These are phyloP conservation scores for Ciconia boyciana DNA, from an alignment of 2,113 vertebrate species.

Conservation along the genomic window DNA sequence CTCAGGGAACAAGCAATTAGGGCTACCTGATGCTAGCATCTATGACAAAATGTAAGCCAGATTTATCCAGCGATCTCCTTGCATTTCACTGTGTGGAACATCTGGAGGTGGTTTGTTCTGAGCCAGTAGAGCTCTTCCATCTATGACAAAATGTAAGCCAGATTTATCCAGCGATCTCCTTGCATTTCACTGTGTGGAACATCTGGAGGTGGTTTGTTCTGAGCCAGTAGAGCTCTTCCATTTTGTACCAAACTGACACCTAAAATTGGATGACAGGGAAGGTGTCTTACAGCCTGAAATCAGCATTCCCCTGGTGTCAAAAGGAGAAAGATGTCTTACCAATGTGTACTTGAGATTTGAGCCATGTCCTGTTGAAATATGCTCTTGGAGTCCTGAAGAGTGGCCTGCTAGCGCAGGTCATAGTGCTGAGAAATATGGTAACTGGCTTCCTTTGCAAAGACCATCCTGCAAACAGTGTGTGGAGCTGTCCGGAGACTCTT, in stretches of 20 bases:
- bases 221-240: background rate
- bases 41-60: background rate
- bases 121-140: background rate
- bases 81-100: background rate
- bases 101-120: background rate
- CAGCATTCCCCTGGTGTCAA: background rate
- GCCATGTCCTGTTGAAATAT: background rate
- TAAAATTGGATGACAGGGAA: background rate
- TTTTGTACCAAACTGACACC: background rate
- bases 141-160: no score
- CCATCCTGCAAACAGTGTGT: no score
- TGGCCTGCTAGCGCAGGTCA: background rate
- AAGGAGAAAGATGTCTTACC: background rate
- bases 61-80: background rate
- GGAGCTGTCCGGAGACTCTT: background rate
- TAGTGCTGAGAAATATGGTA: background rate
- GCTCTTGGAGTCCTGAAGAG: background rate
- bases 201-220: background rate
- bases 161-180: background rate
- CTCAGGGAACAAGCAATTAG: background rate
- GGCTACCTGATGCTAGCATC: background rate
- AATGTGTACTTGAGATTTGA: background rate
- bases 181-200: background rate
- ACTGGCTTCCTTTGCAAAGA: background rate
- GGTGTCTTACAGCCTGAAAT: background rate